A percentile compares a stretch with the other conserved stretches of the same genome.
These are phyloP conservation scores for Hippocampus barbouri DNA, from an alignment of 2,113 vertebrate genomes.

Conservation along the genomic window DNA sequence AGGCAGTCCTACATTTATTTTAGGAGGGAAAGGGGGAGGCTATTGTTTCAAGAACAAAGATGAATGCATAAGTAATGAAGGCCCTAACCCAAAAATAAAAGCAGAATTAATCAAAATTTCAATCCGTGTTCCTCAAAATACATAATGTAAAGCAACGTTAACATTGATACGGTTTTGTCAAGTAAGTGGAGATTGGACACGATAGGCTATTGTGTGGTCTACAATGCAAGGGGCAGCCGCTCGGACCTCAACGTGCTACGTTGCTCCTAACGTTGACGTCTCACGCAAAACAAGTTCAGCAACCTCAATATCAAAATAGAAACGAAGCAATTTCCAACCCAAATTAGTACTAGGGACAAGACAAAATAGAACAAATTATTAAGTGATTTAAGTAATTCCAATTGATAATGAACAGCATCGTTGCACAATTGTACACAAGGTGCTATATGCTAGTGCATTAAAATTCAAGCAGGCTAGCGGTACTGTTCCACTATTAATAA, in stretches of 20 bases:
- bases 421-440: neutral
- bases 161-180: neutral
- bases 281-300: neutral
- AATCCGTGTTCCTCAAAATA: neutral
- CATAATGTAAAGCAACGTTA: neutral
- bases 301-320: neutral
- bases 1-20: slow-evolving; percentile 29
- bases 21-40: slow-evolving; percentile 33
- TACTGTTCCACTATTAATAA: slow-evolving; percentile 57
- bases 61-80: slow-evolving; percentile 63
- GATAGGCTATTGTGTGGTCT: too few species aligned
- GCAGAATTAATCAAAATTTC: neutral
- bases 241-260: neutral
- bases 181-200: neutral
- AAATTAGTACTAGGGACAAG: neutral
- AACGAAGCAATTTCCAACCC: neutral
- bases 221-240: neutral
- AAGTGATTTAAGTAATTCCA: neutral
- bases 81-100: slow-evolving; percentile 19
- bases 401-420: neutral
- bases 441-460: neutral
- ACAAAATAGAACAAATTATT: neutral
- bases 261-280: neutral
- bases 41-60: slow-evolving; percentile 77
- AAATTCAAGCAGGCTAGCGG: slow-evolving; percentile 22